Evolutionary conservation across 2,888 invertebrate species (phyloP).

Genomic region (Chrysotoxum bicinctum): DNA sequence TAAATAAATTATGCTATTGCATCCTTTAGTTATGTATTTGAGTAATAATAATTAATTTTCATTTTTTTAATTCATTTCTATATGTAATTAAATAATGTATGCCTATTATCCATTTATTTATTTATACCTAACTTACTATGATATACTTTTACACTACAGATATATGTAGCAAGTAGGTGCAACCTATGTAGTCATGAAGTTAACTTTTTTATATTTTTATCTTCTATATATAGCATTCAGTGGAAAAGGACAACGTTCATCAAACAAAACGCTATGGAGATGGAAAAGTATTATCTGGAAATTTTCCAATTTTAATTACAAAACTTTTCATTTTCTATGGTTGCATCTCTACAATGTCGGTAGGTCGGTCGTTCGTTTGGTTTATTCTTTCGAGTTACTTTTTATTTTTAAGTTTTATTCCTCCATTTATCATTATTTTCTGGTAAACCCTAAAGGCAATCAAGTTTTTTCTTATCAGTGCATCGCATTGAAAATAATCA

Average conservation of each 20-base stretch:
- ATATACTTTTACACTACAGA: too few relatives aligned
- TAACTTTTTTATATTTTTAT: not conserved
- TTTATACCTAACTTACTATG: not conserved
- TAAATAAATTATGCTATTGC: too few relatives aligned
- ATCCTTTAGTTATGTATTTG: too few relatives aligned
- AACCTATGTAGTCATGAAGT: not conserved
- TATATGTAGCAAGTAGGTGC: not conserved
- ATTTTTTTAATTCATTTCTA: too few relatives aligned
- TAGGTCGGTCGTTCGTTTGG: not conserved
- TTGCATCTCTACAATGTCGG: constrained; percentile 68
- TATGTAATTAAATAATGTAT: too few relatives aligned
- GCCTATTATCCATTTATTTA: too few relatives aligned
- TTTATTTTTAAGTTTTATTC: constrained; percentile 11
- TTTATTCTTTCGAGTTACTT: constrained; percentile 8
- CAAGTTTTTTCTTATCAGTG: constrained; percentile 9
- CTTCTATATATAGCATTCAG: not conserved
- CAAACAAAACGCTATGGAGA: constrained; percentile 54
- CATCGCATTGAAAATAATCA: constrained; percentile 39
- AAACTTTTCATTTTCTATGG: constrained; percentile 79
- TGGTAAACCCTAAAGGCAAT: constrained; percentile 35
- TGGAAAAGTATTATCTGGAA: constrained; percentile 73
- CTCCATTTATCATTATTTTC: constrained; percentile 46
- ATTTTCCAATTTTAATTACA: constrained; percentile 80
- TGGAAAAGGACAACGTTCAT: constrained; percentile 38
- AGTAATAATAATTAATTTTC: too few relatives aligned